Conservation (phyloP, 2,888 invertebrate species). For the Lydus trimaculatus region DNA sequence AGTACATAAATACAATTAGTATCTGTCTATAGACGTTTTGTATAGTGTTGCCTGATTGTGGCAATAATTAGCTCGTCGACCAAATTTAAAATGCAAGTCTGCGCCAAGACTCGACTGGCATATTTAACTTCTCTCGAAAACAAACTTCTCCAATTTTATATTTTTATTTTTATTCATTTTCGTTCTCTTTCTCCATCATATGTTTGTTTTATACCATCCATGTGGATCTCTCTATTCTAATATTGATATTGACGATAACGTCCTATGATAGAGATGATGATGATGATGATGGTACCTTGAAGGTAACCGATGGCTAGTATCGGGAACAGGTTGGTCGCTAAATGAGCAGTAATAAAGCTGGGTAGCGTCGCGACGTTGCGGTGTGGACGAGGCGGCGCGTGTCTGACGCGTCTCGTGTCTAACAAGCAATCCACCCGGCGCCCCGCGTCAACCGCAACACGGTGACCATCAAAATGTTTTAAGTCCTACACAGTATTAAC, state of each 20-base stretch:
- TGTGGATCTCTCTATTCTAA: background rate
- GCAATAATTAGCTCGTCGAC: slow-evolving; percentile 16
- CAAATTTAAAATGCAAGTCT: slow-evolving; percentile 27
- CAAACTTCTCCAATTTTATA: background rate
- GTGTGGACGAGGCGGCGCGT: slow-evolving; percentile 59
- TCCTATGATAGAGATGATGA: background rate
- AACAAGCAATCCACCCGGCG: slow-evolving; percentile 56
- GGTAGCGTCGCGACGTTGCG: slow-evolving; percentile 49
- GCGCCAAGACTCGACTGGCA: slow-evolving; percentile 14
- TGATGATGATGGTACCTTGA: background rate
- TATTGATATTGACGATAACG: background rate
- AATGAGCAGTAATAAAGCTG: slow-evolving; percentile 57
- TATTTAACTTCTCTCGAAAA: slow-evolving; percentile 14
- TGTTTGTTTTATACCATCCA: background rate
- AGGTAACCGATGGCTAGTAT: slow-evolving; percentile 24
- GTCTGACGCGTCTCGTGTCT: slow-evolving; percentile 62
- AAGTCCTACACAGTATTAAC: background rate
- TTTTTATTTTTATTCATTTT: background rate
- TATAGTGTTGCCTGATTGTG: background rate
- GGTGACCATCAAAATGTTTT: slow-evolving; percentile 50
- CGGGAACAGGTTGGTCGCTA: slow-evolving; percentile 54
- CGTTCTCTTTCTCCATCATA: background rate
- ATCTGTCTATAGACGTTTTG: background rate
- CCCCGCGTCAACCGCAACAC: slow-evolving; percentile 50
- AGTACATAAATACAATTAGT: background rate